Conservation (phyloP, 2,797 vertebrate genomes). For the Buphagus erythrorhynchus region DNA sequence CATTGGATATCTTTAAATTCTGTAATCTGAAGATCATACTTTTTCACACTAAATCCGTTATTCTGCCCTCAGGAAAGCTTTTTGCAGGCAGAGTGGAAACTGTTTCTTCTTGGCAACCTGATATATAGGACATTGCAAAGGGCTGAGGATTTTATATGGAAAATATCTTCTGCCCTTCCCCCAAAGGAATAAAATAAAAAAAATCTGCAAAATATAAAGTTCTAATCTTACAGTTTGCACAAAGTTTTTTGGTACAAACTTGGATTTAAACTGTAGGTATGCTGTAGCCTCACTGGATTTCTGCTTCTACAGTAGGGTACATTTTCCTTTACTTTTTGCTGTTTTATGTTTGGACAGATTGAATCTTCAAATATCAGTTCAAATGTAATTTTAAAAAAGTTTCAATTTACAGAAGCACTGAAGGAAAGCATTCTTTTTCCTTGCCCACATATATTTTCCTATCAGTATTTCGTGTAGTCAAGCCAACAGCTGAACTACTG, state of each 20-base stretch:
- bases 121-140: neutral
- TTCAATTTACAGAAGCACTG: neutral
- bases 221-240: neutral
- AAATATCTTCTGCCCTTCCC: neutral
- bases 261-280: neutral
- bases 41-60: neutral
- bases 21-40: neutral
- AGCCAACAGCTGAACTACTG: neutral
- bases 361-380: neutral
- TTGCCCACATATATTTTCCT: neutral
- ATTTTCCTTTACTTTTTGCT: neutral
- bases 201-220: neutral
- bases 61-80: slow-evolving; percentile 9
- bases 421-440: neutral
- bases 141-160: neutral
- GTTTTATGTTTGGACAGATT: neutral
- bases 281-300: neutral
- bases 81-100: neutral
- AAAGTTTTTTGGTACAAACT: neutral
- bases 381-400: neutral
- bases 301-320: neutral
- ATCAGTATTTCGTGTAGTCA: neutral
- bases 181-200: neutral
- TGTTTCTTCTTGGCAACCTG: neutral
- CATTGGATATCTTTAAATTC: neutral